These are phyloP conservation scores for Calcarius lapponicus DNA, from an alignment of 2,797 vertebrate genomes.

Conservation along the genomic window DNA sequence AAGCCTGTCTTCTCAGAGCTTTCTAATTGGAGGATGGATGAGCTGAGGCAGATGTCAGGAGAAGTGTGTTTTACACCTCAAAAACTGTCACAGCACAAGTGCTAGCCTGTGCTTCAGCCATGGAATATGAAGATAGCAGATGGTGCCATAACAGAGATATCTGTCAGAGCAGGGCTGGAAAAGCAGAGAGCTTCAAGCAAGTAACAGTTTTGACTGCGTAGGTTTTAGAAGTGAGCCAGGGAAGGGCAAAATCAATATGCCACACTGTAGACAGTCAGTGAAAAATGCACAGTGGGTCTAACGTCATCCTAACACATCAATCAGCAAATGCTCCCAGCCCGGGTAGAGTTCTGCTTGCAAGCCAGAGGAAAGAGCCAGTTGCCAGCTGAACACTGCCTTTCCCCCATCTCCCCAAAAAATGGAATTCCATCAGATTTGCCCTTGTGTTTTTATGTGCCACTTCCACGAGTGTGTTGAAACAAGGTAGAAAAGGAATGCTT, in stretches of 20 bases:
- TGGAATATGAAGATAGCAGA: conserved; percentile 50
- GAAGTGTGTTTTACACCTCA: conserved; percentile 48
- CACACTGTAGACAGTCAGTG: background rate
- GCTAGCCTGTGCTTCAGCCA: conserved; percentile 34
- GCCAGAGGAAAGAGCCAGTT: background rate
- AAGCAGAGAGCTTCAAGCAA: conserved; percentile 33
- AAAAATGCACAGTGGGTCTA: conserved; percentile 35
- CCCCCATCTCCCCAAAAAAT: background rate
- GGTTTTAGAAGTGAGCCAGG: conserved; percentile 41
- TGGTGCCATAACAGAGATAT: conserved; percentile 57
- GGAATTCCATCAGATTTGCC: background rate
- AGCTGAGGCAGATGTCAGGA: conserved; percentile 50
- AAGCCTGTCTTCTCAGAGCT: background rate
- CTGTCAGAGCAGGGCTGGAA: conserved; percentile 45
- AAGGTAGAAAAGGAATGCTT: background rate
- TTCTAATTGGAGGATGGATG: background rate
- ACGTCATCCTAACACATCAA: conserved; percentile 4
- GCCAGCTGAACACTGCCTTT: background rate
- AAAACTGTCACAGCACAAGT: conserved; percentile 49
- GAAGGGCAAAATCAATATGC: conserved; percentile 51
- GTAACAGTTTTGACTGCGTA: conserved; percentile 39
- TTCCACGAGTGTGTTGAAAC: background rate
- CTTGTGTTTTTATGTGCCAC: background rate
- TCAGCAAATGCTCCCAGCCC: background rate
- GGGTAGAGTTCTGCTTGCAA: background rate